Evolutionary conservation across 2,797 vertebrate genomes (phyloP).

Genomic region (Acanthopagrus latus): DNA sequence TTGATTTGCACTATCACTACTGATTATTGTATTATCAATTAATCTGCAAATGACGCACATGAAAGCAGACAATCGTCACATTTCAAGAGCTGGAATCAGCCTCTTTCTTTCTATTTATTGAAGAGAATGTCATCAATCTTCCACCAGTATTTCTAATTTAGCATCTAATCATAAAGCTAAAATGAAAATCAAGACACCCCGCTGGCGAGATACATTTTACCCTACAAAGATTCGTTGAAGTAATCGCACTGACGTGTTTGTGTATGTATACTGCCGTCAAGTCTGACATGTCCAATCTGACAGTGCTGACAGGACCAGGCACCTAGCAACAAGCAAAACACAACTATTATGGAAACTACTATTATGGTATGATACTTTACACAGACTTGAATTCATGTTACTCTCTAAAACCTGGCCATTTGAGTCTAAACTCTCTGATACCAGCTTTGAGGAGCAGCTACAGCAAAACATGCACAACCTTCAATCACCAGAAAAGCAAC

Average conservation of each 20-base stretch:
- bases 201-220: conserved; percentile 14
- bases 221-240: conserved; percentile 8
- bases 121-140: neutral
- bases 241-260: conserved; percentile 22
- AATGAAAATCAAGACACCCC: conserved; percentile 20
- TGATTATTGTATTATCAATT: no score
- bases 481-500: conserved; percentile 54
- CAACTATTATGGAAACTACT: conserved; percentile 55
- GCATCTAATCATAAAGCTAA: conserved; percentile 9
- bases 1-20: no score
- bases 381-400: conserved; percentile 45
- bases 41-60: no score
- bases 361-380: conserved; percentile 49
- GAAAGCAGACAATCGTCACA: no score
- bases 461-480: conserved; percentile 54
- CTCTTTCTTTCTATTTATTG: no score
- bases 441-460: conserved; percentile 50
- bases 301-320: conserved; percentile 25
- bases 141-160: conserved; percentile 12
- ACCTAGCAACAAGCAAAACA: conserved; percentile 35
- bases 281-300: conserved; percentile 24
- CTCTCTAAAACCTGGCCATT: conserved; percentile 43
- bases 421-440: conserved; percentile 49
- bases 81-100: no score
- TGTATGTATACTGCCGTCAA: conserved; percentile 19